A percentile compares a stretch with the other conserved stretches of the same genome.
These are phyloP conservation scores for Sylvilagus bachmani DNA, from an alignment of 2,113 vertebrate species.

Conservation along the genomic window DNA sequence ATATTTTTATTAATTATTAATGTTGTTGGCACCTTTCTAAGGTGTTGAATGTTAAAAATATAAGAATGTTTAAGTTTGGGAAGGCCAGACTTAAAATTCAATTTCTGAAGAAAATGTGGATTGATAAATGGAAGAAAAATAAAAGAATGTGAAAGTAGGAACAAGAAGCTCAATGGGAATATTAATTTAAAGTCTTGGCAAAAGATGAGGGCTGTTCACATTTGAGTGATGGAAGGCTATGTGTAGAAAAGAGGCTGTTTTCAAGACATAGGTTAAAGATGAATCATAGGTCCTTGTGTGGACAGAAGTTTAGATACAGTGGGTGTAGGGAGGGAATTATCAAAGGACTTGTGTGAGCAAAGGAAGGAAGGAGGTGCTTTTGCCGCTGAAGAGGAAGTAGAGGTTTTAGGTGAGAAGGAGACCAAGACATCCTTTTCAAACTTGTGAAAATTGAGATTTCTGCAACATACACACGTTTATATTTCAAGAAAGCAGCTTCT, in stretches of 20 bases:
- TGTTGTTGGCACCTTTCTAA: not conserved
- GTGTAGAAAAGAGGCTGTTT: not conserved
- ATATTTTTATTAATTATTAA: not conserved
- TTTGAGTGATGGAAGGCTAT: not conserved
- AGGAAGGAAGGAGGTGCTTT: not conserved
- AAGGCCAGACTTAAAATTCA: not conserved
- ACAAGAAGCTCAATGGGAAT: not conserved
- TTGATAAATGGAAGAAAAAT: not conserved
- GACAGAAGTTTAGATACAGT: not conserved
- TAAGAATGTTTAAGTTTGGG: not conserved
- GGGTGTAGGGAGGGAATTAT: not conserved
- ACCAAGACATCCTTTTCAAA: not conserved
- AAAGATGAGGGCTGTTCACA: not conserved
- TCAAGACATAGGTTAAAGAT: not conserved
- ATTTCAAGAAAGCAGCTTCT: not conserved
- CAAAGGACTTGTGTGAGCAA: not conserved
- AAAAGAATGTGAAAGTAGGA: not conserved
- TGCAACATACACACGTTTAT: not conserved
- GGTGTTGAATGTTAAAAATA: too few relatives aligned
- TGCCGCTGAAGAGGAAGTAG: too few relatives aligned
- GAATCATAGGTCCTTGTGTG: too few relatives aligned
- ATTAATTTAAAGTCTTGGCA: not conserved
- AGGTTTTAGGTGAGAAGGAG: not conserved
- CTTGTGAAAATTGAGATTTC: not conserved
- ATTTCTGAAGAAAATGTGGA: not conserved